A percentile compares a stretch with the other conserved stretches of the same genome.
Evolutionary conservation across 2,113 vertebrate species (phyloP).

Genomic region (Rutilus rutilus): DNA sequence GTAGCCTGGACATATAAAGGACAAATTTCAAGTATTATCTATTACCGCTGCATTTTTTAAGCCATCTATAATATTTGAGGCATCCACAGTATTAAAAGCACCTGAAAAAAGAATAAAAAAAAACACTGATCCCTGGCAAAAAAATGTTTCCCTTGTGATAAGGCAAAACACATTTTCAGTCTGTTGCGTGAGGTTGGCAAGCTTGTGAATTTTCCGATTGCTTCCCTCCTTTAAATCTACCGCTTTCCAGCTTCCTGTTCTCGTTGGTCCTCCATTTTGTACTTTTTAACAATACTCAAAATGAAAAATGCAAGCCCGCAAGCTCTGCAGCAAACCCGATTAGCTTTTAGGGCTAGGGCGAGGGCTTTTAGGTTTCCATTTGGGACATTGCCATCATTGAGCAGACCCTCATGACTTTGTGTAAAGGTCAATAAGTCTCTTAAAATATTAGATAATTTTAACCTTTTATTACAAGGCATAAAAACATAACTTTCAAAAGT

Average conservation of each 20-base stretch:
- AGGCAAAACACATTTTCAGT: not conserved
- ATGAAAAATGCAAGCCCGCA: no score
- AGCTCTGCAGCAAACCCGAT: no score
- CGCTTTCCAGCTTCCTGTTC: not conserved
- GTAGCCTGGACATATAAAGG: not conserved
- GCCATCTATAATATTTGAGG: not conserved
- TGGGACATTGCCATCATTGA: no score
- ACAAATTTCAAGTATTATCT: slow-evolving; percentile 2
- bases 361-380: no score
- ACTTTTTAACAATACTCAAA: no score
- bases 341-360: no score
- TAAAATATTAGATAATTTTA: not conserved
- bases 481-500: no score
- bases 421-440: not conserved
- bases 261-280: not conserved
- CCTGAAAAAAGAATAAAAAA: not conserved
- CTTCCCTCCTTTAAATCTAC: not conserved
- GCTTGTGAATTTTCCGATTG: slow-evolving; percentile 22
- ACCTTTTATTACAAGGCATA: not conserved
- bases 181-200: slow-evolving; percentile 9
- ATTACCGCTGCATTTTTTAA: not conserved
- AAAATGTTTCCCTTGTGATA: slow-evolving; percentile 10
- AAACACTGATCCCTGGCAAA: not conserved
- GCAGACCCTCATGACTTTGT: not conserved
- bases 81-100: not conserved